These are phyloP conservation scores for Henricia sp. DNA, from an alignment of 53 echinoderm and acorn worm genomes.

Conservation along the genomic window DNA sequence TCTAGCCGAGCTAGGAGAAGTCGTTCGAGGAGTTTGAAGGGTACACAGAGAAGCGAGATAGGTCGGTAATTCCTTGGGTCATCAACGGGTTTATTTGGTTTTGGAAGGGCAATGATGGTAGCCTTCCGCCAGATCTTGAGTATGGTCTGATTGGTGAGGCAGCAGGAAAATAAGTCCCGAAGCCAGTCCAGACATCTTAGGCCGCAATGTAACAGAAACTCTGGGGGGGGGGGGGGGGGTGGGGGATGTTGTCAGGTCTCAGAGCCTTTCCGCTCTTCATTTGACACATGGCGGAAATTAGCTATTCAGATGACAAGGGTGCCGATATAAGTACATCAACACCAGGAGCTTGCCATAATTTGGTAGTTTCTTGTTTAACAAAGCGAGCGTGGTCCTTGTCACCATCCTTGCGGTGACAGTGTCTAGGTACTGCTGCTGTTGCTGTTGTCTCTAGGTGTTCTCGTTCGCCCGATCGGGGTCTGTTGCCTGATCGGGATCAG, in stretches of 20 bases:
- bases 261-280: slow-evolving; percentile 59
- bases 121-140: slow-evolving; percentile 34
- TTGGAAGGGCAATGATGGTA: slow-evolving; percentile 1
- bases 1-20: background rate
- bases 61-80: slow-evolving; percentile 27
- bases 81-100: slow-evolving; percentile 28
- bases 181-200: slow-evolving; percentile 57
- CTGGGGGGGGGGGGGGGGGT: too few relatives aligned
- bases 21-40: slow-evolving; percentile 11
- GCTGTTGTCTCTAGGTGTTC: too few relatives aligned
- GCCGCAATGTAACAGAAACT: slow-evolving; percentile 45
- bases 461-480: too few relatives aligned
- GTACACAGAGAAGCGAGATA: slow-evolving; percentile 21
- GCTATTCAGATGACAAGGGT: slow-evolving; percentile 44
- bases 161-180: slow-evolving; percentile 38
- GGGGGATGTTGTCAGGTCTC: slow-evolving; percentile 47
- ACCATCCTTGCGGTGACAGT: too few relatives aligned
- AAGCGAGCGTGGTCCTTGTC: slow-evolving; percentile 27
- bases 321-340: slow-evolving; percentile 39
- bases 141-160: too few relatives aligned
- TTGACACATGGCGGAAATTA: too few relatives aligned
- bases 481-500: too few relatives aligned
- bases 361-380: slow-evolving; percentile 2
- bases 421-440: too few relatives aligned
- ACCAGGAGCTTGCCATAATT: slow-evolving; percentile 46